These are phyloP conservation scores for Sebastes goodei DNA, from an alignment of 2,797 vertebrate species.

Conservation along the genomic window DNA sequence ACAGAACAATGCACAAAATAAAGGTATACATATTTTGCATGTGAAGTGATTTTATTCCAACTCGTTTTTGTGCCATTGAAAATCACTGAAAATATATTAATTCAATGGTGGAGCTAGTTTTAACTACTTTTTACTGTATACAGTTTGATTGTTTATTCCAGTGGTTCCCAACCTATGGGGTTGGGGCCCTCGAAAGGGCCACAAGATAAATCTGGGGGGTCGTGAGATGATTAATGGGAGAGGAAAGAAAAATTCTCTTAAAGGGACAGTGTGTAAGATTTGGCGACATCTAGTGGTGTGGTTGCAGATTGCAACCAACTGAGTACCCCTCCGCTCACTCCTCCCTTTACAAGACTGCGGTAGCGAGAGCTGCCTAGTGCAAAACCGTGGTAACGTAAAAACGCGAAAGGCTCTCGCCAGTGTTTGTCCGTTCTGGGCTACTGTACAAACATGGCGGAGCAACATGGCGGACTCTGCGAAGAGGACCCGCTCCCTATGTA, in stretches of 20 bases:
- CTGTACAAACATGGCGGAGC: too few relatives aligned
- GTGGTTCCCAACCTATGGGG: background rate
- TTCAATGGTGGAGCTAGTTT: background rate
- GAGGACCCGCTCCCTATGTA: too few relatives aligned
- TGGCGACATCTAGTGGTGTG: too few relatives aligned
- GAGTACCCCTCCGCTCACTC: too few relatives aligned
- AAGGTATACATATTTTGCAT: background rate
- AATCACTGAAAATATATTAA: background rate
- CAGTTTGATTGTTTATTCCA: background rate
- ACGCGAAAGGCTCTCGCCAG: too few relatives aligned
- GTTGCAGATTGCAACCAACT: too few relatives aligned
- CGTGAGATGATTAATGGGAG: background rate
- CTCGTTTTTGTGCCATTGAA: background rate
- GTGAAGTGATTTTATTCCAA: background rate
- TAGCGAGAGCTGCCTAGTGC: fast-evolving
- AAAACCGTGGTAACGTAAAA: too few relatives aligned
- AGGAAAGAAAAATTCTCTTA: background rate
- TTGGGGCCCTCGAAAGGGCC: background rate
- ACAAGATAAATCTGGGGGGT: background rate
- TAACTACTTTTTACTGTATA: background rate
- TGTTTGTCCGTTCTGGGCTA: too few relatives aligned
- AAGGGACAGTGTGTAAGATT: too few relatives aligned
- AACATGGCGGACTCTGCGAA: too few relatives aligned
- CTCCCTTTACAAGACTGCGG: too few relatives aligned
- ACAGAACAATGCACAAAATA: background rate